Evolutionary conservation across 2,888 invertebrate genomes (phyloP).

Genomic region (Acrobeloides nanus): DNA sequence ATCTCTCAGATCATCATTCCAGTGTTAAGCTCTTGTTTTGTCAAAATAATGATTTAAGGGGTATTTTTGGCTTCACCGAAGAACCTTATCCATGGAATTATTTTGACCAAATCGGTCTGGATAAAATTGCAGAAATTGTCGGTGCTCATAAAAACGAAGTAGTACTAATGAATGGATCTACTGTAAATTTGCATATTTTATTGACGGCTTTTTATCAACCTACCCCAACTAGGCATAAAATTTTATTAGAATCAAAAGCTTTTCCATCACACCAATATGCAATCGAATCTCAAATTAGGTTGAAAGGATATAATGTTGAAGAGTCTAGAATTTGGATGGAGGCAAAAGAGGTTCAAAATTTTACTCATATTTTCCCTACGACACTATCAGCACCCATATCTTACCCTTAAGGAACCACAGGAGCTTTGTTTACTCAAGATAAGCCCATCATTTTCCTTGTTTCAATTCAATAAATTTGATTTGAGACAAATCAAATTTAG

Average conservation of each 20-base stretch:
- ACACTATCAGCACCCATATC: no score
- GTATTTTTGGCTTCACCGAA: conserved; percentile 53
- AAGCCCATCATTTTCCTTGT: no score
- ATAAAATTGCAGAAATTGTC: conserved; percentile 55
- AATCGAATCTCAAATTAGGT: conserved; percentile 59
- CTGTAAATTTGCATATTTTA: conserved; percentile 61
- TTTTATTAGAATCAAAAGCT: conserved; percentile 60
- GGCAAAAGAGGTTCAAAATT: conserved; percentile 57
- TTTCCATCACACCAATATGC: conserved; percentile 63
- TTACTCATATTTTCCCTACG: background rate
- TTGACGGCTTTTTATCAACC: conserved; percentile 61
- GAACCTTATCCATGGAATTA: conserved; percentile 57
- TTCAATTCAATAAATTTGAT: no score
- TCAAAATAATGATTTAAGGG: no score
- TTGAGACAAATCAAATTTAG: no score
- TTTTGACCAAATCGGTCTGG: conserved; percentile 55
- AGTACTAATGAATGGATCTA: conserved; percentile 60
- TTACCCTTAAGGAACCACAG: no score
- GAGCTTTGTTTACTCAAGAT: no score
- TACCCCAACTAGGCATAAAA: conserved; percentile 58
- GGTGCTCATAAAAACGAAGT: conserved; percentile 58
- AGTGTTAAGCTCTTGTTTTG: no score
- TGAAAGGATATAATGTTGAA: conserved; percentile 58
- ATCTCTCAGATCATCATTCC: no score
- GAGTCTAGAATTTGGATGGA: conserved; percentile 56